Evolutionary conservation across 2,797 vertebrate genomes (phyloP).

Genomic region (Rhinoraja longicauda): DNA sequence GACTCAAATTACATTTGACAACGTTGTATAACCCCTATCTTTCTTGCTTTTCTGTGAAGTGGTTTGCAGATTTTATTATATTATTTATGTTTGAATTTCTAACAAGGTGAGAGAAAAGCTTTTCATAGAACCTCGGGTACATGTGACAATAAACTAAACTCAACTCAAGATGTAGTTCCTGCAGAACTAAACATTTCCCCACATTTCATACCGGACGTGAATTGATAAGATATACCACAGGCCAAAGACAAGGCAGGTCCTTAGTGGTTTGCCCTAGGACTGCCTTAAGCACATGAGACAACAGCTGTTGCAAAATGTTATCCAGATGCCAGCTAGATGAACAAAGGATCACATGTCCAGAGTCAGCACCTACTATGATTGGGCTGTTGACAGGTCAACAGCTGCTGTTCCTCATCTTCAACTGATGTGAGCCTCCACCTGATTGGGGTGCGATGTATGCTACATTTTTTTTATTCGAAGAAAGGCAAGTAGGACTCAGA

Average conservation of each 20-base stretch:
- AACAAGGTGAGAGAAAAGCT: neutral
- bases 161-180: neutral
- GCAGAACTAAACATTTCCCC: neutral
- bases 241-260: neutral
- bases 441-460: neutral
- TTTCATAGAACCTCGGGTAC: no score
- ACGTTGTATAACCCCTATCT: neutral
- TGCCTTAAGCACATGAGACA: neutral
- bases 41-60: neutral
- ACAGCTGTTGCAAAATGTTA: constrained; percentile 4
- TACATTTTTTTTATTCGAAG: no score
- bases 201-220: neutral
- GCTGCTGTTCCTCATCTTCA: neutral
- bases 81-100: neutral
- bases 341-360: neutral
- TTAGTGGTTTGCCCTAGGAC: neutral
- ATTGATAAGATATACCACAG: neutral
- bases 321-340: neutral
- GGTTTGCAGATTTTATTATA: neutral
- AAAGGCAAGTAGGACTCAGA: neutral
- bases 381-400: neutral
- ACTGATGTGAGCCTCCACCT: neutral
- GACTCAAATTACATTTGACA: neutral
- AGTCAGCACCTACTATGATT: neutral
- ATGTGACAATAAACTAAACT: no score